These are phyloP conservation scores for Tupiocoris notatus DNA, from an alignment of 2,888 invertebrate species.

Conservation along the genomic window DNA sequence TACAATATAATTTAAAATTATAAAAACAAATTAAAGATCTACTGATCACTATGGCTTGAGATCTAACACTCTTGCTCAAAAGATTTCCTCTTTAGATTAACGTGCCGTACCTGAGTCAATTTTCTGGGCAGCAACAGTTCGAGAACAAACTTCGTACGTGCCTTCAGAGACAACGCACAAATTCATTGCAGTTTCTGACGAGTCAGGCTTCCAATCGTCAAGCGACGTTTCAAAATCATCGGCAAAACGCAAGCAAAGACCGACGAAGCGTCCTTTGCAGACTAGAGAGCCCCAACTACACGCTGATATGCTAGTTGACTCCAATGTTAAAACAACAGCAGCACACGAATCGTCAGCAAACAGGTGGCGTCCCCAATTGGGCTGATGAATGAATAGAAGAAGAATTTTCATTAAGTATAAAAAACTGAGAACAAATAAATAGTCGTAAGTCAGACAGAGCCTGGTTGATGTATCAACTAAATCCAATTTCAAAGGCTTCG, in stretches of 20 bases:
- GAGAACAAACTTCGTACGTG: conserved; percentile 94
- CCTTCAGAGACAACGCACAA: conserved; percentile 98
- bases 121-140: conserved; percentile 79
- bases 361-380: conserved; percentile 65
- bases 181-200: conserved; percentile 66
- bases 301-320: conserved; percentile 93
- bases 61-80: no score
- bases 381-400: conserved; percentile 51
- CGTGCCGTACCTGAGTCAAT: conserved; percentile 70
- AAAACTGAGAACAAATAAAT: neutral
- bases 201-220: conserved; percentile 95
- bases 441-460: neutral
- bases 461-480: no score
- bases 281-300: conserved; percentile 95
- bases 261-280: conserved; percentile 82
- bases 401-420: neutral
- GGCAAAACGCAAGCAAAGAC: conserved; percentile 89
- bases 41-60: no score
- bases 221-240: conserved; percentile 95
- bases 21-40: neutral
- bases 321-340: conserved; percentile 92
- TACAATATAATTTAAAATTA: conserved; percentile 4
- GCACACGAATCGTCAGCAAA: conserved; percentile 77
- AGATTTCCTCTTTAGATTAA: no score
- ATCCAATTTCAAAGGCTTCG: no score